Percentiles rank a stretch among this genome's conserved stretches.
phyloP scores from a whole-genome alignment of 1,140 invertebrate genomes.

The Drosophila persimilis region DNA sequence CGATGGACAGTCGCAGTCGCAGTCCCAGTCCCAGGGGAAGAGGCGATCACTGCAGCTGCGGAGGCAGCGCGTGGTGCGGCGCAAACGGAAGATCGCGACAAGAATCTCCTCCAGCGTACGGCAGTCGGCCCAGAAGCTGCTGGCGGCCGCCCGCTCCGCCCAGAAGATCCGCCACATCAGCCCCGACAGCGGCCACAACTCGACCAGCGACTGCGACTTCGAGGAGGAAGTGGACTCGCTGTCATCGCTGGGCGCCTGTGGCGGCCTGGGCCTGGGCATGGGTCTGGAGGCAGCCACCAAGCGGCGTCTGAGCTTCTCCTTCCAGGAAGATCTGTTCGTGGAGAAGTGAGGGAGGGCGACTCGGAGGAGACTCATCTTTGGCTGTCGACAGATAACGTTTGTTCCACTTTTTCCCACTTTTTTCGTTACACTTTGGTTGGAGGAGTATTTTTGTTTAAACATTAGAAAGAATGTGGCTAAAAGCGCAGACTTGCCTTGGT shows the following conservation, averaged over 20 bases:
- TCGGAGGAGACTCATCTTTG: neutral
- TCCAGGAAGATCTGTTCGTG: constrained; percentile 56
- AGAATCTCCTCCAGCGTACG: constrained; percentile 57
- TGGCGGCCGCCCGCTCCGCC: constrained; percentile 38
- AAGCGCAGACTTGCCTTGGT: constrained; percentile 49
- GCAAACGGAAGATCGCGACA: constrained; percentile 56
- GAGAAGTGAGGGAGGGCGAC: constrained; percentile 27
- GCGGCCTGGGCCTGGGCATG: neutral
- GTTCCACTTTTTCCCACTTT: neutral
- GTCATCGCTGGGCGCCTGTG: neutral
- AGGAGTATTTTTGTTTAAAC: constrained; percentile 32
- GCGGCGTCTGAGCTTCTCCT: constrained; percentile 72
- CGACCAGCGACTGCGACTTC: constrained; percentile 56
- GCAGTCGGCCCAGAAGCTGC: constrained; percentile 57
- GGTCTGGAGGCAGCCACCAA: constrained; percentile 57
- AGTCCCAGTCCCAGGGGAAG: constrained; percentile 24
- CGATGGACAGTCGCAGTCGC: neutral
- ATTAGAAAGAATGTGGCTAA: constrained; percentile 28
- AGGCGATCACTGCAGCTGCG: constrained; percentile 46
- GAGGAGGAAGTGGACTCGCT: constrained; percentile 32
- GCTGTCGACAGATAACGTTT: neutral
- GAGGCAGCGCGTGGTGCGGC: constrained; percentile 50
- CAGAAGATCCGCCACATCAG: constrained; percentile 68
- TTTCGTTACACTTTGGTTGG: neutral
- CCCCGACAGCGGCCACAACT: constrained; percentile 79